Evolutionary conservation across 53 echinoderm and acorn worm species (phyloP).

Genomic region (Glandiceps talaboti): DNA sequence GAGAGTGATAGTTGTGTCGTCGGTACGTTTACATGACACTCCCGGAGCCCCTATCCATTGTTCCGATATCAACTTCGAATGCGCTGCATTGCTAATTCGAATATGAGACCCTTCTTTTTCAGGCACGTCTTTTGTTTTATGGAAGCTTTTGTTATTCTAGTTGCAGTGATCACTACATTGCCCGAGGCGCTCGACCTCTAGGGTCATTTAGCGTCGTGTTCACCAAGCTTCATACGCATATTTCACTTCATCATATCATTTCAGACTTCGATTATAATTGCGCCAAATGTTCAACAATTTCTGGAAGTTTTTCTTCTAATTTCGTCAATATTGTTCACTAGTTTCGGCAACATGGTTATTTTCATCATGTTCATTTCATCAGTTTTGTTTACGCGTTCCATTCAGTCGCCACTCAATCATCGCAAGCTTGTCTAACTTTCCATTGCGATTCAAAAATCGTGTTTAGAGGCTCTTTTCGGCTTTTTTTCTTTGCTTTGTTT

Average conservation of each 20-base stretch:
- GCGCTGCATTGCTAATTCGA: not conserved
- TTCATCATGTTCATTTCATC: no score
- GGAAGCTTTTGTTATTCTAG: not conserved
- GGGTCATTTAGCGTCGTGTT: not conserved
- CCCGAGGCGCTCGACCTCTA: not conserved
- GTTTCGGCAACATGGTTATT: no score
- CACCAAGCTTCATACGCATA: not conserved
- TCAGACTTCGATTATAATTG: not conserved
- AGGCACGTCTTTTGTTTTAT: not conserved
- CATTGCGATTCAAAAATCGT: no score
- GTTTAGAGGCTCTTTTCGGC: no score
- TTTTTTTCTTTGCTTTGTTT: no score
- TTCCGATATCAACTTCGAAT: not conserved
- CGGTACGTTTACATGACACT: not conserved
- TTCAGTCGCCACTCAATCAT: no score
- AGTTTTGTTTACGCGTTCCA: no score
- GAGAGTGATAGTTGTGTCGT: not conserved
- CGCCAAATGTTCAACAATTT: not conserved
- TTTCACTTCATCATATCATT: not conserved
- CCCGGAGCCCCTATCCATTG: not conserved
- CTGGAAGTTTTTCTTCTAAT: not conserved
- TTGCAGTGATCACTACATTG: not conserved
- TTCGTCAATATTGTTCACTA: no score
- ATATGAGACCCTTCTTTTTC: not conserved
- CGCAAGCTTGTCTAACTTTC: no score